Evolutionary conservation across 2,113 vertebrate genomes (phyloP).

Genomic region (Rhinogobius similis): DNA sequence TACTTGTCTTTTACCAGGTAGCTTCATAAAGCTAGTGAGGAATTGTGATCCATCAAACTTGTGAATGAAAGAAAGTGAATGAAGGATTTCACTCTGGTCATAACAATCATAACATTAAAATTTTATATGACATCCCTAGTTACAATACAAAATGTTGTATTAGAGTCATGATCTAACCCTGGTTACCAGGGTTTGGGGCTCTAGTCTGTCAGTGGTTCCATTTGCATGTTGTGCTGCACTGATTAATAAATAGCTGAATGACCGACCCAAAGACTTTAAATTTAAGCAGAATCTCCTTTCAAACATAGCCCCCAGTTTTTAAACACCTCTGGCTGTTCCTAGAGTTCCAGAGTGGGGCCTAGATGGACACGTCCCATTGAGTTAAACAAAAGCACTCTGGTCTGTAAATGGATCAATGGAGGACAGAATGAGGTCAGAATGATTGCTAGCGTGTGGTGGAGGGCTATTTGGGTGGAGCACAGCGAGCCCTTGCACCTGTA

Average conservation of each 20-base stretch:
- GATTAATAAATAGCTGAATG: background rate
- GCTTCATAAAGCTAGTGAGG: too few species aligned
- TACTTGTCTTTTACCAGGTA: too few species aligned
- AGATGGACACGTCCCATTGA: constrained; percentile 30
- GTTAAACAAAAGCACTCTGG: constrained; percentile 31
- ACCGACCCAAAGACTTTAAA: background rate
- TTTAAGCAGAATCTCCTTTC: background rate
- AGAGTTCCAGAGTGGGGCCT: constrained; percentile 3
- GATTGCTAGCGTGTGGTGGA: constrained; percentile 31
- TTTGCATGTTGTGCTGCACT: background rate
- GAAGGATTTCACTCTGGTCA: too few species aligned
- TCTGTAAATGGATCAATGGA: constrained; percentile 49
- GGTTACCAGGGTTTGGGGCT: background rate
- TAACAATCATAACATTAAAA: too few species aligned
- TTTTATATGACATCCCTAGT: background rate
- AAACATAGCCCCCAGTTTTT: background rate
- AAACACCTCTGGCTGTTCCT: background rate
- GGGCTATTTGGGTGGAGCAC: constrained; percentile 38
- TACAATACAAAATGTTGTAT: background rate
- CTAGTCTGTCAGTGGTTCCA: background rate
- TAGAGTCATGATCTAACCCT: background rate
- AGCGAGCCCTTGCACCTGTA: constrained; percentile 39
- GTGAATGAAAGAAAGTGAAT: too few species aligned
- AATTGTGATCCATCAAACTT: too few species aligned
- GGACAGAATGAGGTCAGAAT: constrained; percentile 52